A percentile compares a stretch with the other conserved stretches of the same genome.
These are phyloP conservation scores for Chironomus riparius DNA, from an alignment of 2,888 invertebrate species.

Conservation along the genomic window DNA sequence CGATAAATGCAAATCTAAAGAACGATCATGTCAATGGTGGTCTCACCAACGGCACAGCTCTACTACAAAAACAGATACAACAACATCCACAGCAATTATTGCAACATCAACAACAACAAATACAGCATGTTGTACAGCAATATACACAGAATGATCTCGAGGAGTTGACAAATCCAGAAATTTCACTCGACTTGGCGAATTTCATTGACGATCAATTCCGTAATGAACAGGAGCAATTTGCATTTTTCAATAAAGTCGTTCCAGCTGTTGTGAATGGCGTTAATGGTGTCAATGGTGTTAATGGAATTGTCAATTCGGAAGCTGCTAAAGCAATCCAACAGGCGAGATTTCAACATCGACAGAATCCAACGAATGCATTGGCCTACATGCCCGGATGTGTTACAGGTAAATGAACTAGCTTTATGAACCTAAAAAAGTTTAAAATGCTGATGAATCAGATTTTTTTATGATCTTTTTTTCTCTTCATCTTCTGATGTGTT, in stretches of 20 bases:
- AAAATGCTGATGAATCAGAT: conserved; percentile 31
- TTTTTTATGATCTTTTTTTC: background rate
- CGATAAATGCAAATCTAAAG: conserved; percentile 30
- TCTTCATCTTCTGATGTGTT: too few species aligned
- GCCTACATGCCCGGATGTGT: conserved; percentile 91
- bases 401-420: conserved; percentile 34
- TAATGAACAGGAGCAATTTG: conserved; percentile 57
- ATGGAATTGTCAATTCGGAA: conserved; percentile 35
- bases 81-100: conserved; percentile 40
- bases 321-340: conserved; percentile 42
- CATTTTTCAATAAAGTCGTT: conserved; percentile 76
- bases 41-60: conserved; percentile 28
- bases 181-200: conserved; percentile 83
- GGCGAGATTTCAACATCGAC: conserved; percentile 33
- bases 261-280: conserved; percentile 44
- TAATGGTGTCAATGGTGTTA: conserved; percentile 34
- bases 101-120: conserved; percentile 33
- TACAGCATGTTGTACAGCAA: conserved; percentile 60
- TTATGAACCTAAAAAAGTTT: conserved; percentile 55
- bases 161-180: conserved; percentile 86
- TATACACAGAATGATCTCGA: conserved; percentile 75
- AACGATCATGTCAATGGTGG: conserved; percentile 32
- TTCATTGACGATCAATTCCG: conserved; percentile 89
- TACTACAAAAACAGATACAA: conserved; percentile 37
- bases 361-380: conserved; percentile 45